Percentiles rank a stretch among this genome's conserved stretches.
phyloP scores from a whole-genome alignment of 2,797 vertebrate species.

The Nyctalus aviator region DNA sequence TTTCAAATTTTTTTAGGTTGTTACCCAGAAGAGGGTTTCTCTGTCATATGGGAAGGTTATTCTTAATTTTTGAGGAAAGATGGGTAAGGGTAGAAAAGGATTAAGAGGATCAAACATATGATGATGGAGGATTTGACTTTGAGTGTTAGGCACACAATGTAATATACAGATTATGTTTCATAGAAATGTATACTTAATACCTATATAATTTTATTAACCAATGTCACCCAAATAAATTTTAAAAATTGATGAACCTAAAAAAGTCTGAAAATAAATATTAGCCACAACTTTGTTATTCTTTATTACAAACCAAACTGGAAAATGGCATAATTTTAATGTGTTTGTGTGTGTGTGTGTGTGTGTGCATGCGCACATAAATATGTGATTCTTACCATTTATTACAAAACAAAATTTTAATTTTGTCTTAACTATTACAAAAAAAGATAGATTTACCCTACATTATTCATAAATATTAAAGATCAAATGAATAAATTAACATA shows the following conservation, averaged over 20 bases:
- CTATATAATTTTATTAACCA: not conserved
- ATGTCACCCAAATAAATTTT: not conserved
- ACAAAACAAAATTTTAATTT: slow-evolving; percentile 7
- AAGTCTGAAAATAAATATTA: not conserved
- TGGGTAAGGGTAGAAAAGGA: not conserved
- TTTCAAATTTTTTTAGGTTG: not conserved
- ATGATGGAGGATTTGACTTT: not conserved
- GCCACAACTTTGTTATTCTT: not conserved
- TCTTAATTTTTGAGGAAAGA: not conserved
- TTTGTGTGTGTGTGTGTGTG: rapidly evolving
- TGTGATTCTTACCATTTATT: not conserved
- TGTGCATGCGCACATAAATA: not conserved
- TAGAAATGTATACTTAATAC: not conserved
- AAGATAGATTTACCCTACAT: not conserved
- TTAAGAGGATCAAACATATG: not conserved
- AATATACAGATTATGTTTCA: not conserved
- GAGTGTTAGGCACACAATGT: not conserved
- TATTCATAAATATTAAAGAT: not conserved
- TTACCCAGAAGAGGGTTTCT: not conserved
- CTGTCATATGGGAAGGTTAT: not conserved
- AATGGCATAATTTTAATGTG: not conserved
- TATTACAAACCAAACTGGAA: not conserved
- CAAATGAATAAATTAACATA: not conserved
- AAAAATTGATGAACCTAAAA: not conserved
- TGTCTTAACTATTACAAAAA: not conserved